phyloP scores from a whole-genome alignment of 2,888 invertebrate genomes.

The Orthosia gothica region DNA sequence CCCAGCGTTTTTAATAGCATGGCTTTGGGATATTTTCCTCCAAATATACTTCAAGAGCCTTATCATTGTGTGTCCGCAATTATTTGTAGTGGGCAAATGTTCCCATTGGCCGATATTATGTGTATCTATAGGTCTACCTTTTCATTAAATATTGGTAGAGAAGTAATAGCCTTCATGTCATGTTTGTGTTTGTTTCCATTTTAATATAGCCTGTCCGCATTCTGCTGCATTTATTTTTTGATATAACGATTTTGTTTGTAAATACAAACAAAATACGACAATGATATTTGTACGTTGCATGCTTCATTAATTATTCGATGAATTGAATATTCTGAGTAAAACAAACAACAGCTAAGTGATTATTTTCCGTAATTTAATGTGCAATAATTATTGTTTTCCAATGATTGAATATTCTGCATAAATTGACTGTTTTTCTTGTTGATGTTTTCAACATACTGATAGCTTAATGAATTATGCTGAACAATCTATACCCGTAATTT shows the following conservation, averaged over 20 bases:
- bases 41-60: conserved; percentile 70
- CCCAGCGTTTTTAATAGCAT: conserved; percentile 78
- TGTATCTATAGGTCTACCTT: conserved; percentile 16
- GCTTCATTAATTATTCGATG: neutral
- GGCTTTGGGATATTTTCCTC: conserved; percentile 77
- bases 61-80: conserved; percentile 75
- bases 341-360: too few species aligned
- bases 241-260: neutral
- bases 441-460: too few species aligned
- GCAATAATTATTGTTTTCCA: neutral
- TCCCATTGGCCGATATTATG: conserved; percentile 13
- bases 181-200: conserved; percentile 51
- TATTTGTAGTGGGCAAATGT: conserved; percentile 18
- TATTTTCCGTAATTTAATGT: neutral
- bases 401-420: too few species aligned
- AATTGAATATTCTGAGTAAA: neutral
- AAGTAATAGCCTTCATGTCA: conserved; percentile 41
- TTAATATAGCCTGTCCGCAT: neutral
- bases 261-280: too few species aligned
- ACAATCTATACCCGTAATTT: too few species aligned
- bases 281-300: neutral
- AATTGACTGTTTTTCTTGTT: too few species aligned
- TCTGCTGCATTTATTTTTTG: neutral
- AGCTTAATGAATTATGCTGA: too few species aligned
- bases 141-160: conserved; percentile 26